phyloP scores from a whole-genome alignment of 1,140 invertebrate genomes.

The Drosophila truncata region DNA sequence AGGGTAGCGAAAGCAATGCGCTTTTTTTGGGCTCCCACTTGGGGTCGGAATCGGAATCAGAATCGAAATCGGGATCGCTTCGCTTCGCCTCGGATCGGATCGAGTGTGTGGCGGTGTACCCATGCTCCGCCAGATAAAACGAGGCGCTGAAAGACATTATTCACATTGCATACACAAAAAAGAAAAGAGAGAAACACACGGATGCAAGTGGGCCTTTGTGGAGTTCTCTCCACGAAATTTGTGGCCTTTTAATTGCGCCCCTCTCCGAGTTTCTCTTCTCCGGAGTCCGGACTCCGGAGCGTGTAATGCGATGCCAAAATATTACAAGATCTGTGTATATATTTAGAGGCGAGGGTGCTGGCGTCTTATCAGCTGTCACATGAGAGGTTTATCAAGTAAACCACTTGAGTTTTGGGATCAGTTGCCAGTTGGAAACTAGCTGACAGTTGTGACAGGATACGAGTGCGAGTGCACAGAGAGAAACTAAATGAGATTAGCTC shows the following conservation, averaged over 20 bases:
- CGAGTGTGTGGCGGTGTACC: slow-evolving; percentile 36
- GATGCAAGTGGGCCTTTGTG: slow-evolving; percentile 38
- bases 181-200: slow-evolving; percentile 12
- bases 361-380: slow-evolving; percentile 73
- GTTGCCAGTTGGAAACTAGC: slow-evolving; percentile 27
- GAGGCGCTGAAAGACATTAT: slow-evolving; percentile 80
- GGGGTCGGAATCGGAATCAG: slow-evolving; percentile 12
- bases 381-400: slow-evolving; percentile 62
- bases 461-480: slow-evolving; percentile 6
- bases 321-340: slow-evolving; percentile 46
- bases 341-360: slow-evolving; percentile 28
- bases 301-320: slow-evolving; percentile 80
- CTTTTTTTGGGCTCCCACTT: slow-evolving; percentile 60
- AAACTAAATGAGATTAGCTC: background rate
- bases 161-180: slow-evolving; percentile 69
- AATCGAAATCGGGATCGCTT: slow-evolving; percentile 24
- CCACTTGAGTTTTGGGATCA: slow-evolving; percentile 67
- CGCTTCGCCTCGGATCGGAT: slow-evolving; percentile 30
- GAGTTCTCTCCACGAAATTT: slow-evolving; percentile 32
- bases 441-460: slow-evolving; percentile 31
- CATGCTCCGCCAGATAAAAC: slow-evolving; percentile 61
- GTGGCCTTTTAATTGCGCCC: slow-evolving; percentile 39
- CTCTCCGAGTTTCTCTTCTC: background rate
- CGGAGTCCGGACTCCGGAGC: slow-evolving; percentile 2
- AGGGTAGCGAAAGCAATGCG: slow-evolving; percentile 64